phyloP scores from a whole-genome alignment of 2,888 invertebrate species.

The Epinotia nisella region DNA sequence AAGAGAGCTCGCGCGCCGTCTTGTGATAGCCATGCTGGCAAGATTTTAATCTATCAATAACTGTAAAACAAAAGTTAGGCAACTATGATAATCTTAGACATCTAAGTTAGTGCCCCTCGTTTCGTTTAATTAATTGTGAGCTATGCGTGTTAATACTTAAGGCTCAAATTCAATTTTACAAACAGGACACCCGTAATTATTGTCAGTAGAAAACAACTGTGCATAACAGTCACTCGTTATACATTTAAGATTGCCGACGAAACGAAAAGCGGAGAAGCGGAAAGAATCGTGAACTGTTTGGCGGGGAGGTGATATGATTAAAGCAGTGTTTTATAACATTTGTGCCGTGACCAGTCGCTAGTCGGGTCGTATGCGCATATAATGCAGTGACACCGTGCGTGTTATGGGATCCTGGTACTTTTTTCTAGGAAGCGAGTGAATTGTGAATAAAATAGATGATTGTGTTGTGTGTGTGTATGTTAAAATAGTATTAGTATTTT shows the following conservation, averaged over 20 bases:
- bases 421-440: conserved; percentile 10
- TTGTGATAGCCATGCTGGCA: too few relatives aligned
- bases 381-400: conserved; percentile 19
- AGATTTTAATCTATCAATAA: too few relatives aligned
- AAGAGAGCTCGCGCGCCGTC: too few relatives aligned
- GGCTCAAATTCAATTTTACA: too few relatives aligned
- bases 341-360: conserved; percentile 16
- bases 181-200: too few relatives aligned
- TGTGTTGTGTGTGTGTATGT: conserved; percentile 7
- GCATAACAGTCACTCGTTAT: background rate
- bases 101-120: too few relatives aligned
- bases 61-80: too few relatives aligned
- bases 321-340: conserved; percentile 24
- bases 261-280: conserved; percentile 16
- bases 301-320: conserved; percentile 12
- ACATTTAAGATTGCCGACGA: background rate
- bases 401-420: conserved; percentile 29
- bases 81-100: too few relatives aligned
- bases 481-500: background rate
- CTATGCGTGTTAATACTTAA: too few relatives aligned
- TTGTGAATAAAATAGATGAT: background rate
- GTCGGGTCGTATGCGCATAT: conserved; percentile 14
- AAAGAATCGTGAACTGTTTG: conserved; percentile 8
- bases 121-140: too few relatives aligned
- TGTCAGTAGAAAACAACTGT: background rate